Percentiles rank a stretch among this genome's conserved stretches.
Conservation (phyloP, 2,797 vertebrate species). For the Zenarchopterus dispar region DNA sequence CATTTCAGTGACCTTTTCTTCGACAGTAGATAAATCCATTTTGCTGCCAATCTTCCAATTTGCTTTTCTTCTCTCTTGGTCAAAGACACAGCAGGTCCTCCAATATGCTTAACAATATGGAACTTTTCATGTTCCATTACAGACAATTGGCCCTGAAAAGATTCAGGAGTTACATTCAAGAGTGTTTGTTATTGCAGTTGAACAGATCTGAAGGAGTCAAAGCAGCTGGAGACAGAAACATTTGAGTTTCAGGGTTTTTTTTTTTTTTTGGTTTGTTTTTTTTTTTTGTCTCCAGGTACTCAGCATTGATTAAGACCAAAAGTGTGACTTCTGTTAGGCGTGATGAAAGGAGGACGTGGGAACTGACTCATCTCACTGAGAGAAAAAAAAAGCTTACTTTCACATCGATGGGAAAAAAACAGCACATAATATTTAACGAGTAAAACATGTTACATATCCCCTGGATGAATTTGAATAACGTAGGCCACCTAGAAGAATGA, state of each 20-base stretch:
- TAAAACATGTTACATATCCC: no score
- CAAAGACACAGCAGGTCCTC: conserved; percentile 39
- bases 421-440: not conserved
- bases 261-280: not conserved
- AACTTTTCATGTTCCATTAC: conserved; percentile 57
- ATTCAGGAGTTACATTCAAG: conserved; percentile 51
- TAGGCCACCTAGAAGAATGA: no score
- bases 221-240: conserved; percentile 51
- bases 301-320: conserved; percentile 42
- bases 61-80: conserved; percentile 16
- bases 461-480: no score
- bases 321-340: conserved; percentile 40
- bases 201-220: conserved; percentile 44
- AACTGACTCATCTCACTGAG: conserved; percentile 24
- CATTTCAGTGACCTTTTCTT: conserved; percentile 24
- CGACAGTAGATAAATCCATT: conserved; percentile 22
- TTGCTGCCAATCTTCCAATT: conserved; percentile 14
- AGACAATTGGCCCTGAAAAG: conserved; percentile 51
- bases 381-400: conserved; percentile 12
- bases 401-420: not conserved
- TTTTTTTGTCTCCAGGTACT: conserved; percentile 14
- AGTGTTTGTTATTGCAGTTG: conserved; percentile 67
- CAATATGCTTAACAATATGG: conserved; percentile 33
- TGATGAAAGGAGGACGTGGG: conserved; percentile 18
- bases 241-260: conserved; percentile 36